phyloP scores from a whole-genome alignment of 2,888 invertebrate species.

The Catocala fraxini region DNA sequence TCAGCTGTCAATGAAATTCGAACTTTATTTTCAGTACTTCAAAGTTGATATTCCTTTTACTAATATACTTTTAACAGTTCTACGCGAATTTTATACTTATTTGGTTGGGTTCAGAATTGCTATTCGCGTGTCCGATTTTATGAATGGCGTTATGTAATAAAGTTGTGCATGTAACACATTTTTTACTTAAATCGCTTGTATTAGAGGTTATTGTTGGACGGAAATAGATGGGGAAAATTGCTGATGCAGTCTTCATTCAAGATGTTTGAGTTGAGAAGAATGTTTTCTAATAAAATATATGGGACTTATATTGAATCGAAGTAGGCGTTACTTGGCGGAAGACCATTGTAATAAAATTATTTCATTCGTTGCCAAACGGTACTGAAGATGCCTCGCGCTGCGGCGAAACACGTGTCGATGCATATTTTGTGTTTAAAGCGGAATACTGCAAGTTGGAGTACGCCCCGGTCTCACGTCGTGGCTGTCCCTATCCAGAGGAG shows the following conservation, averaged over 20 bases:
- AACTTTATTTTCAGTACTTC: neutral
- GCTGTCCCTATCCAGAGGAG: too few relatives aligned
- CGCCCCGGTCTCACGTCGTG: too few relatives aligned
- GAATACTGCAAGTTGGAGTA: too few relatives aligned
- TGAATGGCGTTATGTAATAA: conserved; percentile 40
- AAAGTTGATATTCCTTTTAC: conserved; percentile 20
- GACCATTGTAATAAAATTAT: too few relatives aligned
- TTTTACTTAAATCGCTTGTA: conserved; percentile 51
- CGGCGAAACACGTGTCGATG: too few relatives aligned
- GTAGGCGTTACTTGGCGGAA: too few relatives aligned
- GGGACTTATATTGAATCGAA: too few relatives aligned
- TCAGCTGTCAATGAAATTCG: conserved; percentile 10
- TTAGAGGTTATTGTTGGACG: conserved; percentile 58
- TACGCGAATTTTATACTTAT: conserved; percentile 25
- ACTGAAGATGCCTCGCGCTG: too few relatives aligned
- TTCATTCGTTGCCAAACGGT: too few relatives aligned
- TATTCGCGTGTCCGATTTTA: neutral
- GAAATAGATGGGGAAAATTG: conserved; percentile 38
- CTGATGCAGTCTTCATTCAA: conserved; percentile 30
- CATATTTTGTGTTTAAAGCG: too few relatives aligned
- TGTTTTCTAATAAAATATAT: neutral
- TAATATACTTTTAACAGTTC: neutral
- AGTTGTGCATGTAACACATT: conserved; percentile 46
- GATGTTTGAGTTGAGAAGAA: conserved; percentile 10
- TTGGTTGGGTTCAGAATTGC: conserved; percentile 3